phyloP scores from a whole-genome alignment of 2,797 vertebrate species.

The Gouania willdenowi region DNA sequence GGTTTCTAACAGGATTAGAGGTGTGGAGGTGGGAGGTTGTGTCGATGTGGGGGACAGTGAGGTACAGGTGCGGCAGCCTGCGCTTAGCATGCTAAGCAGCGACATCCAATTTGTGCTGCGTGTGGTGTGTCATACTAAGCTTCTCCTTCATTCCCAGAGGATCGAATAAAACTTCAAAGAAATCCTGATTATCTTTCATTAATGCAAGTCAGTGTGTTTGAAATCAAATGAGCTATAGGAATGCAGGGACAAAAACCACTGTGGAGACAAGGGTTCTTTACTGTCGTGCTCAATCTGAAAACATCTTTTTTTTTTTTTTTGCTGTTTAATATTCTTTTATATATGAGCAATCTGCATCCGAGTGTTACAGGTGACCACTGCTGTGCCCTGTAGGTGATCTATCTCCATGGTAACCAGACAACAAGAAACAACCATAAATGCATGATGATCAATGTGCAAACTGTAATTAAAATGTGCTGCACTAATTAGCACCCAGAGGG shows the following conservation, averaged over 20 bases:
- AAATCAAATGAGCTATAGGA: conserved; percentile 51
- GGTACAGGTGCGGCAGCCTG: conserved; percentile 39
- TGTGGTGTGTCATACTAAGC: conserved; percentile 13
- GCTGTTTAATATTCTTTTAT: conserved; percentile 33
- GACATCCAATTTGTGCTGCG: conserved; percentile 28
- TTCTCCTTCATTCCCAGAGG: conserved; percentile 43
- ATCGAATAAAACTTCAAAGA: conserved; percentile 61
- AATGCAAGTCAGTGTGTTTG: conserved; percentile 61
- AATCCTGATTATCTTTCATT: conserved; percentile 59
- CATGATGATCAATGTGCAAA: conserved; percentile 65
- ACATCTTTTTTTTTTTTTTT: background rate
- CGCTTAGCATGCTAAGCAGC: conserved; percentile 46
- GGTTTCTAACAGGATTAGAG: conserved; percentile 48
- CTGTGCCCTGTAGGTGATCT: conserved; percentile 45
- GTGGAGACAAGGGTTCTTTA: too few species aligned
- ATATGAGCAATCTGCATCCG: conserved; percentile 49
- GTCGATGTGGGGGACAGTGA: conserved; percentile 1
- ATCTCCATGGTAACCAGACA: conserved; percentile 59
- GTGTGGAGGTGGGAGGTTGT: background rate
- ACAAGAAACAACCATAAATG: conserved; percentile 57
- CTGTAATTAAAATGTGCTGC: conserved; percentile 72
- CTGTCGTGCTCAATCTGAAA: too few species aligned
- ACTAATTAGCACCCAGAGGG: conserved; percentile 63
- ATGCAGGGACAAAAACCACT: conserved; percentile 30
- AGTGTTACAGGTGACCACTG: conserved; percentile 57